phyloP scores from a whole-genome alignment of 2,113 vertebrate genomes.

The Eira barbara region DNA sequence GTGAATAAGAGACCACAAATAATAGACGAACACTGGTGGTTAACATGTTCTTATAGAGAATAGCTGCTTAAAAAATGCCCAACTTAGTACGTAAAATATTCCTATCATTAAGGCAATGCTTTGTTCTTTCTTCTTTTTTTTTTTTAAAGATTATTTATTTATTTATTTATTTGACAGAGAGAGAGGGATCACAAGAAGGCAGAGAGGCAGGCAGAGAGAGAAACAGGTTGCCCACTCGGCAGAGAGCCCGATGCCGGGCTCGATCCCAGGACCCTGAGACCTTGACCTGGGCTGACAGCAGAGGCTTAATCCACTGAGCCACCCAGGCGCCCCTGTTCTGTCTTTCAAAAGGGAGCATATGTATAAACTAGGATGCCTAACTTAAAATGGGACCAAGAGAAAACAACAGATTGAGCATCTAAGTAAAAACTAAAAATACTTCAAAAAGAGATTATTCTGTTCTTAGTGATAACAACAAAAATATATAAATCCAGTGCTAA shows the following conservation, averaged over 20 bases:
- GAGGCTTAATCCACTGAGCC: too few relatives aligned
- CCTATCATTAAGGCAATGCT: background rate
- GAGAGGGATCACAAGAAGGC: too few relatives aligned
- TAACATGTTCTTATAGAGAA: background rate
- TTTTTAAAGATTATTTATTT: too few relatives aligned
- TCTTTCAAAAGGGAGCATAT: background rate
- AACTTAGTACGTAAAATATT: background rate
- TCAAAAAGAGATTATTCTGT: background rate
- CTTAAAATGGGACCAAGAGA: background rate
- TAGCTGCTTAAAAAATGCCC: background rate
- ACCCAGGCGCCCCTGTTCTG: too few relatives aligned
- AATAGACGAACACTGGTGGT: background rate
- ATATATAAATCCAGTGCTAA: background rate
- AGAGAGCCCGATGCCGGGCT: too few relatives aligned
- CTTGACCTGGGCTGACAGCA: too few relatives aligned
- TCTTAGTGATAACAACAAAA: background rate
- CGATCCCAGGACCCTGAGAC: too few relatives aligned
- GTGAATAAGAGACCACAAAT: background rate
- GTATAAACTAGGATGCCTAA: background rate
- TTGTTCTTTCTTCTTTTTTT: background rate
- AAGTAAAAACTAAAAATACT: background rate
- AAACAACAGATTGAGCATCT: background rate
- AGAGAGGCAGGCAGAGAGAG: too few relatives aligned
- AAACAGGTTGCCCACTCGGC: too few relatives aligned
- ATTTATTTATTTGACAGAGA: too few relatives aligned